Percentiles rank a stretch among this genome's conserved stretches.
phyloP scores from a whole-genome alignment of 1,140 invertebrate genomes.

The Tenebrio molitor region DNA sequence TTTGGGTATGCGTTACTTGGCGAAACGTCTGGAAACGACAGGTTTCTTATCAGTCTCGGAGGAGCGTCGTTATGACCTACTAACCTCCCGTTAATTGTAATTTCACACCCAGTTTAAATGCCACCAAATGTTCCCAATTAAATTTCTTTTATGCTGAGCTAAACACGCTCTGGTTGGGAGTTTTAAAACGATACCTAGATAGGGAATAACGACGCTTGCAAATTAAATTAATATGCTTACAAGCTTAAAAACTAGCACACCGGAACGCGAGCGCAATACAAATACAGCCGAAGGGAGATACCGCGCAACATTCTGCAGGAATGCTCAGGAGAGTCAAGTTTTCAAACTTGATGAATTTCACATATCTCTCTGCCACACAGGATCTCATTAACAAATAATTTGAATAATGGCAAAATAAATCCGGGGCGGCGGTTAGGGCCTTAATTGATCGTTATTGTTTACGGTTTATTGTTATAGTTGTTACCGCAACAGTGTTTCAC shows the following conservation, averaged over 20 bases:
- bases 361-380: too few species aligned
- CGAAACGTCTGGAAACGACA: slow-evolving; percentile 40
- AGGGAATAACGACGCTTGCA: neutral
- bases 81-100: slow-evolving; percentile 43
- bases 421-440: too few species aligned
- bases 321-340: neutral
- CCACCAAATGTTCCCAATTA: slow-evolving; percentile 40
- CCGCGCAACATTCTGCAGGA: neutral
- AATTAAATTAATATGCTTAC: slow-evolving; percentile 23
- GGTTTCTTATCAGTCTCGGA: slow-evolving; percentile 48
- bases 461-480: too few species aligned
- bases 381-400: too few species aligned
- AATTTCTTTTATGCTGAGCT: slow-evolving; percentile 31
- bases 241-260: slow-evolving; percentile 7
- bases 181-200: slow-evolving; percentile 35
- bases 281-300: neutral
- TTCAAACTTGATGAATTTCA: neutral
- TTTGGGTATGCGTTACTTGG: slow-evolving; percentile 47
- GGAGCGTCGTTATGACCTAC: slow-evolving; percentile 43
- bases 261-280: neutral
- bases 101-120: slow-evolving; percentile 43
- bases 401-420: too few species aligned
- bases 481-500: too few species aligned
- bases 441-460: too few species aligned
- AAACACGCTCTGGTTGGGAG: slow-evolving; percentile 25